Base-by-base conservation (phyloP, 1,140 invertebrate genomes). In the Carposina sasakii region DNA sequence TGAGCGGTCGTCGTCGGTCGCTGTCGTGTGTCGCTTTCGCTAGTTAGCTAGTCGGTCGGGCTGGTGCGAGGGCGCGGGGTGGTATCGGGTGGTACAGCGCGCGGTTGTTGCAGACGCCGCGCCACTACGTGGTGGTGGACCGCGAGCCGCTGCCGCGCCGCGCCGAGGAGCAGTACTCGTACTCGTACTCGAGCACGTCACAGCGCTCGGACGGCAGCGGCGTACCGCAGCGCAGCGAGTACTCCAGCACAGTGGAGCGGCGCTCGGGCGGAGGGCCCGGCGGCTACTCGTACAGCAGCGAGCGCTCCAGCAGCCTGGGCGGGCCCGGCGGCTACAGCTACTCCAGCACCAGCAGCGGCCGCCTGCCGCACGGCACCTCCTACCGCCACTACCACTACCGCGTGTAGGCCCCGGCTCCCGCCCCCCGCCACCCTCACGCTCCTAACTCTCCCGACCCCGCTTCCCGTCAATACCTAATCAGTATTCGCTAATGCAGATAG, bases 341-440 rank as follows among this genome's bases (percentile, higher is more conserved):
- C 84, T 91, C 91, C 57, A 91, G 91, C 30, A 89, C 88, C 55
- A 85, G 89, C 51, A 90, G 90, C 77, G 93, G 93, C 63, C 89
- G 91, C 68, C 88, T 94, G 71, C 93, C 93, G 44, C 89, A 91
- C 60, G 93, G 93, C 71, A 94, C 92, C 63, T 87, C 83, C 64
- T 94, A 94, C 77, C 91, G 93, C 56, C 93, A 94, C 78, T 95
- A 90, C 82, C 93, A 92, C 57, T 94, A 94, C 86, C 91, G 92
- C 78, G 91, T 94, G 69, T 95, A 92, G 89, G 70, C 70, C 67
- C 66, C 79, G 72, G 72, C 73, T 71, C 71, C 76, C 72, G 67
- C 60, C 61, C 67, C 59, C 48, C 54, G 30, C 39, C 58, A 46
- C 50, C 48, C 45, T 48, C 51, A 45, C 53, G 39, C 58, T 46